A percentile compares a stretch with the other conserved stretches of the same genome.
Conservation (phyloP, 2,888 invertebrate genomes). For the Mycalesis mineus region DNA sequence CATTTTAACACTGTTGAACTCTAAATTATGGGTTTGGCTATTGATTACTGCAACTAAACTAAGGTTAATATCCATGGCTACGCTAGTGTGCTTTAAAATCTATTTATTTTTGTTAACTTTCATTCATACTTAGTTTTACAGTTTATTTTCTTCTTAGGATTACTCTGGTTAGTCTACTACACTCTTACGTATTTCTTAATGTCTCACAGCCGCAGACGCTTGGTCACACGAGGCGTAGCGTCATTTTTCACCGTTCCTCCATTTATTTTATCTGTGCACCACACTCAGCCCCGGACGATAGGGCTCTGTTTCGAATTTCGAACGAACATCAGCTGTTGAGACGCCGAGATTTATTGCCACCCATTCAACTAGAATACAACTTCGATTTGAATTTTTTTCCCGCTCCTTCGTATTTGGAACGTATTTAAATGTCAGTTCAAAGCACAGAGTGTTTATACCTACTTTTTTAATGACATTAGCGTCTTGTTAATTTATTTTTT, state of each 20-base stretch:
- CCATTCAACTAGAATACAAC: constrained; percentile 65
- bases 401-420: constrained; percentile 16
- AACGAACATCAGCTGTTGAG: constrained; percentile 73
- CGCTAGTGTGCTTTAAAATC: too few relatives aligned
- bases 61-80: too few relatives aligned
- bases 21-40: too few relatives aligned
- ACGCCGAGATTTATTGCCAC: constrained; percentile 70
- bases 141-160: too few relatives aligned
- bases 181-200: too few relatives aligned
- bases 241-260: constrained; percentile 76
- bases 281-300: constrained; percentile 64
- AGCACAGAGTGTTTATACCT: constrained; percentile 1
- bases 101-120: too few relatives aligned
- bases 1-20: too few relatives aligned
- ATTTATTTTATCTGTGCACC: constrained; percentile 77
- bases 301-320: constrained; percentile 59
- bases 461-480: background rate
- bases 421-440: constrained; percentile 20
- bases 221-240: constrained; percentile 34
- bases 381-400: constrained; percentile 51
- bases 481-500: too few relatives aligned
- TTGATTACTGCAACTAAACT: too few relatives aligned
- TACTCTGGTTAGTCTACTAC: too few relatives aligned
- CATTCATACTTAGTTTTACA: too few relatives aligned
- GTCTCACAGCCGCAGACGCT: background rate